These are phyloP conservation scores for Mechanitis mazaeus DNA, from an alignment of 2,888 invertebrate species.

Conservation along the genomic window DNA sequence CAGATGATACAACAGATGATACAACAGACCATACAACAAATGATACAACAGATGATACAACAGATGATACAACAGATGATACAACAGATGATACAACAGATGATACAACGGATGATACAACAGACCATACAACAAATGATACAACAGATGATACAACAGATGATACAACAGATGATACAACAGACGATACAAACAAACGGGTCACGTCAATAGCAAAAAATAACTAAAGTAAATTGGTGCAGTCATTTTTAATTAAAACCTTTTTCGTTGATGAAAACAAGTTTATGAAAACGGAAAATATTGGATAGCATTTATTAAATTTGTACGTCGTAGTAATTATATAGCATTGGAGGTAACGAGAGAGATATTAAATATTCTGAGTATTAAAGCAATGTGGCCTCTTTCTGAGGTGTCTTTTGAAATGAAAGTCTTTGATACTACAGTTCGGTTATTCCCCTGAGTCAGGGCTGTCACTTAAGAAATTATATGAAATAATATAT, in stretches of 20 bases:
- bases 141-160: too few relatives aligned
- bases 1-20: too few relatives aligned
- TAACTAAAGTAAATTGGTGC: conserved; percentile 10
- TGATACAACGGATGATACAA: too few relatives aligned
- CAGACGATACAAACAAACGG: too few relatives aligned
- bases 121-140: too few relatives aligned
- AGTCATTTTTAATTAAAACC: conserved; percentile 10
- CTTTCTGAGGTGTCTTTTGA: conserved; percentile 27
- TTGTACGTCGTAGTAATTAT: conserved; percentile 14
- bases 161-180: too few relatives aligned
- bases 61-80: too few relatives aligned
- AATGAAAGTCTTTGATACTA: conserved; percentile 27
- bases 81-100: too few relatives aligned
- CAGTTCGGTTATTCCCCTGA: conserved; percentile 21
- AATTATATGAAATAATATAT: neutral
- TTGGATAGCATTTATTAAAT: conserved; percentile 24
- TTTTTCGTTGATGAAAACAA: conserved; percentile 6
- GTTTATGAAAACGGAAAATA: conserved; percentile 13
- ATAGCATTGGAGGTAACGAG: conserved; percentile 23
- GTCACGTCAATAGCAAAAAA: neutral
- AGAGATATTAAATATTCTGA: conserved; percentile 27
- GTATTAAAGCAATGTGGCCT: conserved; percentile 24
- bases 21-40: too few relatives aligned
- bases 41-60: too few relatives aligned
- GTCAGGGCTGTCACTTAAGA: conserved; percentile 20